Evolutionary conservation across 64 coral and sea anemone species (phyloP).

Genomic region (Anthopleura sola): DNA sequence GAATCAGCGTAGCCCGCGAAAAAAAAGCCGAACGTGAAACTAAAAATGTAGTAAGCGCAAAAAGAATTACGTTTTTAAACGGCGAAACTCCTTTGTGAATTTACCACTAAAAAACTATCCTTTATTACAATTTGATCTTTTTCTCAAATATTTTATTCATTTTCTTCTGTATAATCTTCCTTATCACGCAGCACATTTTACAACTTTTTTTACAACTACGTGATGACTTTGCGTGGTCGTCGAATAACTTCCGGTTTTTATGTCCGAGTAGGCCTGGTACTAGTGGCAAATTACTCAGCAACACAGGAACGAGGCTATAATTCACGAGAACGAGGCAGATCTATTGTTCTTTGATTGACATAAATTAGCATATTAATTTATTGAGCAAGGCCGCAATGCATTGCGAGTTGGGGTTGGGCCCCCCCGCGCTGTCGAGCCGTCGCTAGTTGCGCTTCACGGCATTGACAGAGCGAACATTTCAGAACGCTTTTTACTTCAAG

Average conservation of each 20-base stretch:
- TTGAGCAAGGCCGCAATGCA: conserved; percentile 73
- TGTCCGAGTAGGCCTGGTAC: not conserved
- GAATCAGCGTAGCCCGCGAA: no score
- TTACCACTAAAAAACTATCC: not conserved
- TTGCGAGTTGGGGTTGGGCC: conserved; percentile 96
- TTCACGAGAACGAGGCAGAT: conserved; percentile 44
- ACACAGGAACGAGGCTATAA: conserved; percentile 34
- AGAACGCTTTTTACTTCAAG: conserved; percentile 94
- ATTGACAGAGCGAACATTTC: conserved; percentile 99
- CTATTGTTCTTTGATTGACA: conserved; percentile 77
- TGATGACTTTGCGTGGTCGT: conserved; percentile 19
- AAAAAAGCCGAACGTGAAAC: no score
- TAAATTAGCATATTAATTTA: conserved; percentile 93
- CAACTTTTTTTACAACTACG: conserved; percentile 3
- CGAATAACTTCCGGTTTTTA: conserved; percentile 19
- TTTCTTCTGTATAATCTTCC: not conserved
- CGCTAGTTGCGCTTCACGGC: conserved; percentile 99
- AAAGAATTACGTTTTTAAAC: no score
- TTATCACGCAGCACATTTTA: not conserved
- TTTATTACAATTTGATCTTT: not conserved
- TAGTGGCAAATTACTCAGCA: not conserved
- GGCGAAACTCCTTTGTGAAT: no score
- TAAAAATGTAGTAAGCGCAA: no score
- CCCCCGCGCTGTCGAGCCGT: conserved; percentile 92
- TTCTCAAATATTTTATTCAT: no score